Evolutionary conservation across 2,113 vertebrate genomes (phyloP), one percentile per base, ranked within the genome.

Genomic region (Gracilinanus agilis): DNA sequence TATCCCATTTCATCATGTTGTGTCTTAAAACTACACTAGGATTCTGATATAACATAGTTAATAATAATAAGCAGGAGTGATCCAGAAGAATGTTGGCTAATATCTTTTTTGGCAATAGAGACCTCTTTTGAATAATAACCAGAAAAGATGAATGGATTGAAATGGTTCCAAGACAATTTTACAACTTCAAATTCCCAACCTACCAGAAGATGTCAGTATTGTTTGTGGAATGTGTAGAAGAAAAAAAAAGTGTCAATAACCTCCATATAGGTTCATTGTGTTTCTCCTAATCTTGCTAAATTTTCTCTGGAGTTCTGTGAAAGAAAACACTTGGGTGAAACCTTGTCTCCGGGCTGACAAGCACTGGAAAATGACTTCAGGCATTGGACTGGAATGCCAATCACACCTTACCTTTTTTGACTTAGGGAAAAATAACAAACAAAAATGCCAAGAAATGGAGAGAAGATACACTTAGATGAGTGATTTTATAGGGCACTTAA

Each of bases 171-270:
- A 44, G 94, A 34, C 16, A 0, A 11, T 13, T 44, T 53, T 11
- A 91, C 89, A 89, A 88, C 1, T 53, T 44, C 21, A 95, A 67
- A 95, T 56, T 94, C 95, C 27, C 34, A 7, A 12, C 10, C 90
- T 83, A 92, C 98, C 98, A 98, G 98, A 95, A 98, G 98, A 96
- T 99, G 98, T 98, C 98, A 97, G 98, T 97, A 90, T 98, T 98
- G 98, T 95, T 97, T 96, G 23, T 5, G 92, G 67, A 97, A 98
- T 96, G 49, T 3, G 0, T 54, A 44, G 61, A 44, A n/a, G 91
- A 95, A 94, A 16, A 53, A 91, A 40, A 90, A 2, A 54, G 0
- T 0, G 25, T 90, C 93, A 88, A 3, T 88, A 90, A 91, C 29
- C 67, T 97, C 95, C 75, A 54, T 92, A 4, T 29, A 21, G 91